phyloP scores from a whole-genome alignment of 2,113 vertebrate species.

The Gyps fulvus region DNA sequence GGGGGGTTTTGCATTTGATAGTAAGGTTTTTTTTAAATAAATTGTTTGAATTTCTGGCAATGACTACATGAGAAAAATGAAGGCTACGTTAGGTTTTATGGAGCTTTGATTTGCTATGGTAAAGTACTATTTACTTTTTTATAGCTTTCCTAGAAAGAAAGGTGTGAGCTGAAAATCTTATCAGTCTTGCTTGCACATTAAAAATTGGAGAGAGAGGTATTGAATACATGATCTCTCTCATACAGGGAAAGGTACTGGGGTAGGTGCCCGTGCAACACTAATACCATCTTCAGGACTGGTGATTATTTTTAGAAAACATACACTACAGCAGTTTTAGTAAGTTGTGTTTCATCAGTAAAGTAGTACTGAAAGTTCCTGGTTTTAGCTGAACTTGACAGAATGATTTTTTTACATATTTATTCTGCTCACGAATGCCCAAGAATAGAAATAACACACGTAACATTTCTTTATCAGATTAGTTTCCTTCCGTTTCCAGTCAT shows the following conservation, averaged over 20 bases:
- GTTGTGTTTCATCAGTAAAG: background rate
- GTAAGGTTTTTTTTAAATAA: background rate
- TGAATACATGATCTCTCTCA: background rate
- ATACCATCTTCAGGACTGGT: background rate
- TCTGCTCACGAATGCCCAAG: background rate
- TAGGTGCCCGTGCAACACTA: background rate
- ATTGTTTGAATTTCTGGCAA: background rate
- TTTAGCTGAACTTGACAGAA: background rate
- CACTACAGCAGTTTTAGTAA: background rate
- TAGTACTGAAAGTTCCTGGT: background rate
- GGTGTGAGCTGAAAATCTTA: background rate
- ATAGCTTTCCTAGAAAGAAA: background rate
- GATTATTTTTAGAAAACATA: background rate
- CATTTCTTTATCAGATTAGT: slow-evolving; percentile 40
- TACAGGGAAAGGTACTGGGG: background rate
- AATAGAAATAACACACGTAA: slow-evolving; percentile 6
- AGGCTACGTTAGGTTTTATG: background rate
- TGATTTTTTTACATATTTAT: background rate
- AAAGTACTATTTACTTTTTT: background rate
- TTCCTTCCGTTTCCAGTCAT: slow-evolving; percentile 53
- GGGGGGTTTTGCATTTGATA: background rate
- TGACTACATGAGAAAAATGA: background rate
- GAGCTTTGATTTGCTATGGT: background rate
- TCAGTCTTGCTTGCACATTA: background rate
- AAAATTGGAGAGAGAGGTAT: background rate